A percentile compares a stretch with the other conserved stretches of the same genome.
These are phyloP conservation scores for Heliconius hortense DNA, from an alignment of 2,888 invertebrate genomes.

Conservation along the genomic window DNA sequence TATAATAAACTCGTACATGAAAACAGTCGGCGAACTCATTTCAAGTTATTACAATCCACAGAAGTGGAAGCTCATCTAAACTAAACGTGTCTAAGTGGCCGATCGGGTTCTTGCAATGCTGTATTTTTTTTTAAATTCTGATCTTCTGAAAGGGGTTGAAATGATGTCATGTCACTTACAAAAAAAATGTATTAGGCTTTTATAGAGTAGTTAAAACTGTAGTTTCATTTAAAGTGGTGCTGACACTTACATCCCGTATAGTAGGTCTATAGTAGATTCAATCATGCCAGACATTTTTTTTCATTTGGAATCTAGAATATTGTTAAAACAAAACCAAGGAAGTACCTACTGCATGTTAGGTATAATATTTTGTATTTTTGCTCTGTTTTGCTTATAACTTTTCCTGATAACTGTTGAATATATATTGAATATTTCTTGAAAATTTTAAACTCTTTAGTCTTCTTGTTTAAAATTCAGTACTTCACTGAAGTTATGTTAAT, in stretches of 20 bases:
- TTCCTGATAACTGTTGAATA: background rate
- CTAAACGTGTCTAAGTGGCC: constrained; percentile 24
- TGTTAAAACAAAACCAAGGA: background rate
- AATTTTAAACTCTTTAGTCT: constrained; percentile 9
- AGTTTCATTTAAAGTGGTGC: too few species aligned
- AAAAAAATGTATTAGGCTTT: too few species aligned
- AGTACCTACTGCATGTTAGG: background rate
- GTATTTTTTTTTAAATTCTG: constrained; percentile 4
- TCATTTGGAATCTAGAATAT: too few species aligned
- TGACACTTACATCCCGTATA: too few species aligned
- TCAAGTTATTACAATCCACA: constrained; percentile 10
- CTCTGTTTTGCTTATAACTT: background rate
- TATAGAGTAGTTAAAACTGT: too few species aligned
- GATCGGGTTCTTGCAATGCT: constrained; percentile 5
- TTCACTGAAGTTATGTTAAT: constrained; percentile 26
- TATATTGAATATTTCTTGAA: constrained; percentile 18
- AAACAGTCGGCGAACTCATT: constrained; percentile 7
- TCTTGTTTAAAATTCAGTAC: constrained; percentile 23
- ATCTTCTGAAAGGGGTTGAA: background rate
- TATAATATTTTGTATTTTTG: background rate
- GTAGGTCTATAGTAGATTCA: background rate
- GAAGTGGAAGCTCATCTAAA: constrained; percentile 16
- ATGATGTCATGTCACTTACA: background rate
- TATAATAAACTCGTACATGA: too few species aligned
- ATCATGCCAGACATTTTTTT: background rate